A percentile compares a stretch with the other conserved stretches of the same genome.
These are phyloP conservation scores for Eulemur coronatus DNA, from an alignment of 2,797 vertebrate genomes.

Conservation along the genomic window DNA sequence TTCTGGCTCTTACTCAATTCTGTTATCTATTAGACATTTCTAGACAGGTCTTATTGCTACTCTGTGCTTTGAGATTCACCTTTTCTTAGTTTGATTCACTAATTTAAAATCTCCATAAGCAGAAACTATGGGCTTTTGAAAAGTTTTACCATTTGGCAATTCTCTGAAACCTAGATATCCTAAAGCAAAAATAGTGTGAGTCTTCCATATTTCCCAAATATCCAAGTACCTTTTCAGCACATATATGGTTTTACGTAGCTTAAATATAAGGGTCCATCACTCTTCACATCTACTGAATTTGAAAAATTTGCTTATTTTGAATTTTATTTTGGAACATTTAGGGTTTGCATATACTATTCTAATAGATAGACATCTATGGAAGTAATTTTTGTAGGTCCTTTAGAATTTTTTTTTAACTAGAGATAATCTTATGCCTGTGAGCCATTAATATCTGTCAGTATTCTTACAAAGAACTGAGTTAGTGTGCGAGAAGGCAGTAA, in stretches of 20 bases:
- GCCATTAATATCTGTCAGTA: background rate
- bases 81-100: background rate
- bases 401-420: background rate
- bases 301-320: background rate
- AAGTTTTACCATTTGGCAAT: background rate
- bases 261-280: background rate
- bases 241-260: background rate
- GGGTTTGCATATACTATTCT: background rate
- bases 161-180: background rate
- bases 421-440: background rate
- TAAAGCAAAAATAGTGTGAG: background rate
- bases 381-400: background rate
- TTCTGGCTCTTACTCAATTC: background rate
- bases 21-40: background rate
- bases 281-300: background rate
- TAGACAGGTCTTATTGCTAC: background rate
- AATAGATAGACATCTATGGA: background rate
- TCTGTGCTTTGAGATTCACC: background rate
- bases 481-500: background rate
- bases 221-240: background rate
- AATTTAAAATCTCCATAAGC: background rate
- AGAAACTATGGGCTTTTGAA: background rate
- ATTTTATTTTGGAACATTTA: background rate
- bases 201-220: background rate
- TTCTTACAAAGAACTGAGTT: background rate